phyloP scores from a whole-genome alignment of 2,113 vertebrate genomes.

The Antechinus stuartii region DNA sequence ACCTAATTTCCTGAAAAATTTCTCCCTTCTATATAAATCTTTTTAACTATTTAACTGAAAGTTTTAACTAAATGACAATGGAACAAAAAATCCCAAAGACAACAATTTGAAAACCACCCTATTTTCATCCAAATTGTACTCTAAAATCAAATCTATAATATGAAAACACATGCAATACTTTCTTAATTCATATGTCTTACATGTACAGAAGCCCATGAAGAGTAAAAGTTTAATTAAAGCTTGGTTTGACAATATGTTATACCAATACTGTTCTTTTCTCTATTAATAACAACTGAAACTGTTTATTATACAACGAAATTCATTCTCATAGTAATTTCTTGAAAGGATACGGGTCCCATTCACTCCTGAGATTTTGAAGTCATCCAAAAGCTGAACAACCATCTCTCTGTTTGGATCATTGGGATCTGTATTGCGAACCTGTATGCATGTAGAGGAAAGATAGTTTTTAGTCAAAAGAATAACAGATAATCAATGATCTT shows the following conservation, averaged over 20 bases:
- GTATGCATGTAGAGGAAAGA: conserved; percentile 48
- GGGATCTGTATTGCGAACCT: conserved; percentile 96
- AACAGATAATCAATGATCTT: neutral
- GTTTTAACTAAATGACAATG: neutral
- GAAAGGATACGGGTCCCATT: conserved; percentile 98
- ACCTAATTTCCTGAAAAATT: neutral
- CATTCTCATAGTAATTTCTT: conserved; percentile 45
- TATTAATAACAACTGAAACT: neutral
- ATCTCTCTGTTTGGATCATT: conserved; percentile 93
- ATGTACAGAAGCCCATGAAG: neutral
- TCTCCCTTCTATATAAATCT: neutral
- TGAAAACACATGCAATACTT: neutral
- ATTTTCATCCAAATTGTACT: neutral
- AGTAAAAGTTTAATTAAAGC: conserved; percentile 19
- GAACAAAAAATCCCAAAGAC: neutral
- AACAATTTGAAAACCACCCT: neutral
- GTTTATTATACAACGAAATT: neutral
- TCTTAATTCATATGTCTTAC: conserved; percentile 8
- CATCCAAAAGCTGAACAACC: conserved; percentile 96
- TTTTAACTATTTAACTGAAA: neutral
- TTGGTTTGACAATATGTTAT: conserved; percentile 28
- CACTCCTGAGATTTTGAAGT: conserved; percentile 98
- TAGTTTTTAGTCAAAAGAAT: conserved; percentile 16
- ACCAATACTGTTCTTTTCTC: conserved; percentile 23
- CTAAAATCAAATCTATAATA: neutral